phyloP scores from a whole-genome alignment of 2,113 vertebrate species.

The Catharus fuscescens region DNA sequence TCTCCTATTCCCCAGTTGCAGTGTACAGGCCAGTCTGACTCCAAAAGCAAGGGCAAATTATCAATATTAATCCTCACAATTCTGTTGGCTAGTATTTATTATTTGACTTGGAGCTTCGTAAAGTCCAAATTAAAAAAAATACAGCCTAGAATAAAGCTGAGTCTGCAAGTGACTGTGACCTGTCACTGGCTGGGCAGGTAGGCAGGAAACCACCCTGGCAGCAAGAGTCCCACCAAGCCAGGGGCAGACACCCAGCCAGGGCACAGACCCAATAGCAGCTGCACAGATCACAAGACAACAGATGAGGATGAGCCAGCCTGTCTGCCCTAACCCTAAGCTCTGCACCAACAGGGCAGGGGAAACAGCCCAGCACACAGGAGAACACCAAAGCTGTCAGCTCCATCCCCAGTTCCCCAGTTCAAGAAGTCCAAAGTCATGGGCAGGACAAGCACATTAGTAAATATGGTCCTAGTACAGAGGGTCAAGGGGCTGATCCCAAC shows the following conservation, averaged over 20 bases:
- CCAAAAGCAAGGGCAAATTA: not conserved
- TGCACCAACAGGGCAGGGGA: not conserved
- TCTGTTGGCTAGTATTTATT: not conserved
- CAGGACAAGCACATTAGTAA: not conserved
- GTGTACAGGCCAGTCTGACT: not conserved
- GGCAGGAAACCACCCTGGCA: not conserved
- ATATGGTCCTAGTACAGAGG: not conserved
- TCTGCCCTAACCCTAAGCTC: accelerated
- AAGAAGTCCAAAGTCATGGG: not conserved
- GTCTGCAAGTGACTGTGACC: not conserved
- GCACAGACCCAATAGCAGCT: accelerated
- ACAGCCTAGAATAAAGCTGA: not conserved
- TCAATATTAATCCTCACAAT: not conserved
- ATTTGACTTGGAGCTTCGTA: not conserved
- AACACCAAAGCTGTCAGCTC: not conserved
- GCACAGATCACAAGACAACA: accelerated
- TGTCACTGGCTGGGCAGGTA: not conserved
- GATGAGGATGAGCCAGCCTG: not conserved
- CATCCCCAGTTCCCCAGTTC: not conserved
- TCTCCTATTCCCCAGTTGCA: not conserved
- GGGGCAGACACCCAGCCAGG: not conserved
- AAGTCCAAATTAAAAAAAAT: not conserved
- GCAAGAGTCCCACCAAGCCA: not conserved
- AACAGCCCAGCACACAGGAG: accelerated
- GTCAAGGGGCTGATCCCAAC: not conserved